Conservation (phyloP, 2,888 invertebrate genomes). For the Eristalinus aeneus region DNA sequence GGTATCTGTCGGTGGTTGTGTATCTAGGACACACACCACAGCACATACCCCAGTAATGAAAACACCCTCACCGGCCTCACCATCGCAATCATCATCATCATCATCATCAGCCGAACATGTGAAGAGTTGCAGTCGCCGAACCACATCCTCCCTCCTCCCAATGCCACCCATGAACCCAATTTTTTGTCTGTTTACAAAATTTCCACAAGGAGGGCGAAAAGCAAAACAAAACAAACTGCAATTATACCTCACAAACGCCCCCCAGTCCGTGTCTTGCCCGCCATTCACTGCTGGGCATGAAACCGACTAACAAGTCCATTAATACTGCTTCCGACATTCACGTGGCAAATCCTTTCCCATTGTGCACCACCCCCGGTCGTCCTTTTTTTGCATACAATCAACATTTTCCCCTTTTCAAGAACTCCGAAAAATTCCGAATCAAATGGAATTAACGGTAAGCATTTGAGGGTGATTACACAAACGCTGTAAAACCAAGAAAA, state of each 20-base stretch:
- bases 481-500: neutral
- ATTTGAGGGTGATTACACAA: neutral
- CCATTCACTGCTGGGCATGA: neutral
- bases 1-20: neutral
- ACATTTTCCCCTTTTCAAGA: neutral
- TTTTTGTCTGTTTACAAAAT: constrained; percentile 18
- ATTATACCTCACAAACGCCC: constrained; percentile 12
- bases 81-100: neutral
- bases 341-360: constrained; percentile 28
- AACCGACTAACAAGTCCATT: constrained; percentile 28
- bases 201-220: neutral
- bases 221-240: constrained; percentile 19
- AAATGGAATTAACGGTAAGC: neutral
- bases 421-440: neutral
- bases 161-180: neutral
- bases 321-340: constrained; percentile 21
- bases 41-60: constrained; percentile 46
- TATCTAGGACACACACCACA: constrained; percentile 36
- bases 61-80: constrained; percentile 7
- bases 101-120: neutral
- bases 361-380: neutral
- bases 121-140: neutral
- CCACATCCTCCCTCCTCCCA: neutral
- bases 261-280: neutral
- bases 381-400: neutral